Conservation (phyloP, 2,113 vertebrate genomes). For the Malaclemys terrapin region DNA sequence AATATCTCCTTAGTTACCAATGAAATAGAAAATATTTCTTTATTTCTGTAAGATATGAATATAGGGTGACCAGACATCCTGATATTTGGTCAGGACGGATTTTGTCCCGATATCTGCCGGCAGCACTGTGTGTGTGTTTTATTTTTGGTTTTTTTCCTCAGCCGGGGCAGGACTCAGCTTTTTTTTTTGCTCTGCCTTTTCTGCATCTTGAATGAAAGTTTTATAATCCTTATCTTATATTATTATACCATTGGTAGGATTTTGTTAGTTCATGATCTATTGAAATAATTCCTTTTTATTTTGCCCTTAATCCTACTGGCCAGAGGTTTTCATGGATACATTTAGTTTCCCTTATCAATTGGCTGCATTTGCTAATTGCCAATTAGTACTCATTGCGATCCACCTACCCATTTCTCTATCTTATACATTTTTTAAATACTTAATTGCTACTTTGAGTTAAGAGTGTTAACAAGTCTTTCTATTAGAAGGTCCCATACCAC, state of each 20-base stretch:
- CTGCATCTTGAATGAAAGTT: not conserved
- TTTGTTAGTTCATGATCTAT: accelerated
- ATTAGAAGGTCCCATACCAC: not conserved
- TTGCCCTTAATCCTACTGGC: not conserved
- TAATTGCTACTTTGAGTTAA: not conserved
- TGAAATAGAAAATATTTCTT: not conserved
- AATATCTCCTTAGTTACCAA: not conserved
- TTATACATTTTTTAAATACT: not conserved
- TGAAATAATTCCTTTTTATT: not conserved
- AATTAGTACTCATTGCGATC: not conserved
- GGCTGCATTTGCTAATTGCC: not conserved
- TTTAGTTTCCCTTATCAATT: not conserved
- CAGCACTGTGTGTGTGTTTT: too few species aligned
- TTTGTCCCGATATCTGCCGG: too few species aligned
- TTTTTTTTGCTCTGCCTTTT: not conserved
- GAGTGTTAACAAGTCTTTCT: not conserved
- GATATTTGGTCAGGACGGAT: too few species aligned
- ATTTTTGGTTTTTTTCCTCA: too few species aligned
- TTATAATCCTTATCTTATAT: not conserved
- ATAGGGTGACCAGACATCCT: too few species aligned
- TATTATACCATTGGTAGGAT: accelerated
- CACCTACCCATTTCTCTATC: not conserved
- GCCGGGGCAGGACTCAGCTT: too few species aligned
- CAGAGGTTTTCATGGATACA: not conserved
- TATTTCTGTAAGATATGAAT: not conserved